phyloP scores from a whole-genome alignment of 2,888 invertebrate species.

The Seira ritae region DNA sequence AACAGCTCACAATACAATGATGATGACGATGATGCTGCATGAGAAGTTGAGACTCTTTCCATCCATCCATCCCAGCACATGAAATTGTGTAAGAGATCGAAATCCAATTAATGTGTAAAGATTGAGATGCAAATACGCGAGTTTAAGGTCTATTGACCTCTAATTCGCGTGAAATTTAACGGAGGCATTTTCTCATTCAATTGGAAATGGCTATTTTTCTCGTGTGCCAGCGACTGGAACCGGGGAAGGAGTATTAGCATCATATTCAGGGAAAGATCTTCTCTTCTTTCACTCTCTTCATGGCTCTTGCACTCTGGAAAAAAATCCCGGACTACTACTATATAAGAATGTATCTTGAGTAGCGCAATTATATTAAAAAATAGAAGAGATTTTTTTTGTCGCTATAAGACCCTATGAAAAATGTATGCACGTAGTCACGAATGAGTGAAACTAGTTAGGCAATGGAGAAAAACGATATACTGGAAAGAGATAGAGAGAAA shows the following conservation, averaged over 20 bases:
- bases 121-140: slow-evolving; percentile 74
- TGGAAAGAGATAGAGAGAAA: slow-evolving; percentile 32
- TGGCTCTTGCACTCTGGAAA: too few relatives aligned
- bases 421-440: too few relatives aligned
- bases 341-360: too few relatives aligned
- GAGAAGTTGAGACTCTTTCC: too few relatives aligned
- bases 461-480: slow-evolving; percentile 32
- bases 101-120: slow-evolving; percentile 74
- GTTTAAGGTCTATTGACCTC: slow-evolving; percentile 74
- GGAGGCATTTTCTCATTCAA: slow-evolving; percentile 73
- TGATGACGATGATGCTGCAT: slow-evolving; percentile 41
- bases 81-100: slow-evolving; percentile 63
- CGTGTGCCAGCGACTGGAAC: slow-evolving; percentile 72
- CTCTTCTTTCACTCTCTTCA: slow-evolving; percentile 24
- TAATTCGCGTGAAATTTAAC: slow-evolving; percentile 74
- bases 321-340: too few relatives aligned
- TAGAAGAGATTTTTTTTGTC: too few relatives aligned
- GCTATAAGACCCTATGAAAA: too few relatives aligned
- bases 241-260: slow-evolving; percentile 43
- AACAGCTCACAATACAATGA: slow-evolving; percentile 6
- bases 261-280: slow-evolving; percentile 13
- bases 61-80: too few relatives aligned
- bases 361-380: too few relatives aligned
- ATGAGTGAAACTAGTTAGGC: neutral
- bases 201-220: slow-evolving; percentile 74